Percentiles rank a stretch among this genome's conserved stretches.
Conservation (phyloP, 2,888 invertebrate species). For the Acholoe squamosa region DNA sequence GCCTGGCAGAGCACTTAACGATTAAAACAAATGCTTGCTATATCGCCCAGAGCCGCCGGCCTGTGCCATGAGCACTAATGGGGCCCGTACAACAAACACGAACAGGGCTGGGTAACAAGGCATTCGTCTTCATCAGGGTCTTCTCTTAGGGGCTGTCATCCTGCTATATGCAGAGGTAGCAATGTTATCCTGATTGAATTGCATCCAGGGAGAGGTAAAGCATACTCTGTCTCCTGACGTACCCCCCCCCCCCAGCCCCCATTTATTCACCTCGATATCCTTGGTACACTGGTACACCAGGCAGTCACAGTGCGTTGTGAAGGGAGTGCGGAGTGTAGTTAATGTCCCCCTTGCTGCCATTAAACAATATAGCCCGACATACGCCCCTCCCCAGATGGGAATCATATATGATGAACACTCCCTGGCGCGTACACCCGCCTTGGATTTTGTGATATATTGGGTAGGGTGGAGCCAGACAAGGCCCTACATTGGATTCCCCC, state of each 20-base stretch:
- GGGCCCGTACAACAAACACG: slow-evolving; percentile 2
- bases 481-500: neutral
- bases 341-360: slow-evolving; percentile 38
- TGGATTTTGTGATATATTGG: slow-evolving; percentile 8
- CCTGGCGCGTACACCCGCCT: neutral
- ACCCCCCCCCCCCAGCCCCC: neutral
- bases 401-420: slow-evolving; percentile 3
- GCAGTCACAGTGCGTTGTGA: neutral
- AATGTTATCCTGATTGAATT: slow-evolving; percentile 29
- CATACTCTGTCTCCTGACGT: neutral
- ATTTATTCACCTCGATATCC: no score
- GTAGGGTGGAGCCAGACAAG: neutral
- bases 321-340: neutral
- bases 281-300: no score
- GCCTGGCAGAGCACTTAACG: slow-evolving; percentile 20
- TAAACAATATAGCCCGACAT: slow-evolving; percentile 35
- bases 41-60: slow-evolving; percentile 7
- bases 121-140: slow-evolving; percentile 47
- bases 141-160: neutral
- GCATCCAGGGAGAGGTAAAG: neutral
- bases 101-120: slow-evolving; percentile 6
- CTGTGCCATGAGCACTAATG: slow-evolving; percentile 30
- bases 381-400: neutral
- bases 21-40: slow-evolving; percentile 40
- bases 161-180: neutral